A percentile compares a stretch with the other conserved stretches of the same genome.
Conservation (phyloP, 1,140 invertebrate genomes). For the Bombyx mandarina region DNA sequence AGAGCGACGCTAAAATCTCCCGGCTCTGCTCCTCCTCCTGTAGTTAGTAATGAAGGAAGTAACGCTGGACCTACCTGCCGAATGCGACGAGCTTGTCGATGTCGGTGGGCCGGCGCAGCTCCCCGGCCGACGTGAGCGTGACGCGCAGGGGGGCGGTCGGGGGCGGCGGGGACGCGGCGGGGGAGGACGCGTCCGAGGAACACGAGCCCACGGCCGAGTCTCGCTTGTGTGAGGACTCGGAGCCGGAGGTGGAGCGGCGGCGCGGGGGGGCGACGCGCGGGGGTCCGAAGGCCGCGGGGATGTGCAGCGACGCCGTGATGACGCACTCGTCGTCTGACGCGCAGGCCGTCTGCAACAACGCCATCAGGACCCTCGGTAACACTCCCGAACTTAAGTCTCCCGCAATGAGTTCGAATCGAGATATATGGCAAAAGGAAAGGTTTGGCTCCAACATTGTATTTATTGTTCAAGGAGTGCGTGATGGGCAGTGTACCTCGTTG, state of each 20-base stretch:
- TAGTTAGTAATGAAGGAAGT: neutral
- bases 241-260: slow-evolving; percentile 45
- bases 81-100: slow-evolving; percentile 44
- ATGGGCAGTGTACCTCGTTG: slow-evolving; percentile 35
- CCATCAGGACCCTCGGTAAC: too few species aligned
- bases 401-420: too few species aligned
- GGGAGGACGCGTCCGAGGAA: slow-evolving; percentile 33
- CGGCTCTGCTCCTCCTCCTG: neutral
- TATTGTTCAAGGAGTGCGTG: too few species aligned
- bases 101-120: slow-evolving; percentile 25
- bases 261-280: slow-evolving; percentile 38
- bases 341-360: slow-evolving; percentile 30
- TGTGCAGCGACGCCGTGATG: slow-evolving; percentile 85
- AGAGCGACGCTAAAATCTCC: too few species aligned
- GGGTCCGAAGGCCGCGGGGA: slow-evolving; percentile 67
- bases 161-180: slow-evolving; percentile 32
- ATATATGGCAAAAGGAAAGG: too few species aligned
- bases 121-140: slow-evolving; percentile 23
- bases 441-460: too few species aligned
- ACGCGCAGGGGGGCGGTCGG: slow-evolving; percentile 19
- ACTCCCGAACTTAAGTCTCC: too few species aligned
- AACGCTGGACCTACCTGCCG: slow-evolving; percentile 25
- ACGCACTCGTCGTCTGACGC: slow-evolving; percentile 73
- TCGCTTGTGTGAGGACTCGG: slow-evolving; percentile 40
- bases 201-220: slow-evolving; percentile 53